Conservation (phyloP, 1,140 invertebrate genomes). For the Periplaneta americana region DNA sequence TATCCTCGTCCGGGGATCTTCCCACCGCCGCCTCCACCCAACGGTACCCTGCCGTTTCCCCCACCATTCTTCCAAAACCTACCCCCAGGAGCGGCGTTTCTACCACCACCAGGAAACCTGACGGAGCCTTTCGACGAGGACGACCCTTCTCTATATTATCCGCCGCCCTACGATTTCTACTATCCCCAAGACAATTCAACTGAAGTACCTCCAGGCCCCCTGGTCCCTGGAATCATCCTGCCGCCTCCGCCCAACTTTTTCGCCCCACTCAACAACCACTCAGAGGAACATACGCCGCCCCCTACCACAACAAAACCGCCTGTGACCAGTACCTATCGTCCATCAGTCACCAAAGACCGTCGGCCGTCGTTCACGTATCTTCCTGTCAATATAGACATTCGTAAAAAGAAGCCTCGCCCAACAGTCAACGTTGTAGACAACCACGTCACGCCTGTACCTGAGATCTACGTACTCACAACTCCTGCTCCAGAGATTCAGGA, state of each 20-base stretch:
- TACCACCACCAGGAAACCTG: conserved; percentile 62
- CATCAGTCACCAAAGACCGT: neutral
- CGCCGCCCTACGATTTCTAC: conserved; percentile 81
- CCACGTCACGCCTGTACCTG: conserved; percentile 13
- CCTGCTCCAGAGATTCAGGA: conserved; percentile 15
- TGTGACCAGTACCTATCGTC: neutral
- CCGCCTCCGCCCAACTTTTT: conserved; percentile 85
- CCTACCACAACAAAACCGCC: conserved; percentile 9
- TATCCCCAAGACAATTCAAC: conserved; percentile 65
- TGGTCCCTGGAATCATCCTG: conserved; percentile 81
- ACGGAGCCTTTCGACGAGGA: conserved; percentile 76
- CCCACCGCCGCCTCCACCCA: neutral
- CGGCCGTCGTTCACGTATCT: neutral
- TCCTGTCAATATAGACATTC: neutral
- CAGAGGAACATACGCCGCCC: conserved; percentile 20
- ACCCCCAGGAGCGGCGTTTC: conserved; percentile 61
- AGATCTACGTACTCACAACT: conserved; percentile 8
- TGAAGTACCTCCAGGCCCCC: conserved; percentile 70
- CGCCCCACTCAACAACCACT: conserved; percentile 44
- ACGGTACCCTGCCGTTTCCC: conserved; percentile 11
- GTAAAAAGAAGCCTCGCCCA: conserved; percentile 20
- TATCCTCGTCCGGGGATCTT: neutral
- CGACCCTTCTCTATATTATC: conserved; percentile 85
- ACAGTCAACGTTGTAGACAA: conserved; percentile 18
- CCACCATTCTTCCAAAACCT: conserved; percentile 34